phyloP scores from a whole-genome alignment of 1,140 invertebrate genomes.

The Drosophila kepulauana region DNA sequence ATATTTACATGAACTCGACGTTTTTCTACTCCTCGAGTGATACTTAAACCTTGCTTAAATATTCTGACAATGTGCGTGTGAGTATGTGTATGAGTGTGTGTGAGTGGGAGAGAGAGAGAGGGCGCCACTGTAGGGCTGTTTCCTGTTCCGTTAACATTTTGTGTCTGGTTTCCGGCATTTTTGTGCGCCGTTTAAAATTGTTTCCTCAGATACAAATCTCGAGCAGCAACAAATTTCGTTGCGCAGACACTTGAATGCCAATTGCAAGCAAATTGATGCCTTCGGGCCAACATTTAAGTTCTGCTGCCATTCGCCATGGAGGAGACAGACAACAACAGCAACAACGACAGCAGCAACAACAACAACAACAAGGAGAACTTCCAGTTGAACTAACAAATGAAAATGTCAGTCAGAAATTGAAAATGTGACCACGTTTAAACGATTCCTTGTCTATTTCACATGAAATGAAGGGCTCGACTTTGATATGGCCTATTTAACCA shows the following conservation, averaged over 20 bases:
- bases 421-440: constrained; percentile 23
- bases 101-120: constrained; percentile 21
- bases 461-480: background rate
- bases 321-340: constrained; percentile 15
- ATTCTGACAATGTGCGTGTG: background rate
- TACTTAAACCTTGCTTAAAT: background rate
- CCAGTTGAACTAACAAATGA: constrained; percentile 17
- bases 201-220: constrained; percentile 79
- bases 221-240: constrained; percentile 37
- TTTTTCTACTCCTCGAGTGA: background rate
- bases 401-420: constrained; percentile 26
- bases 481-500: constrained; percentile 14
- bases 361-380: background rate
- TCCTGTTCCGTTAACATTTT: constrained; percentile 80
- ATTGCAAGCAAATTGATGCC: constrained; percentile 79
- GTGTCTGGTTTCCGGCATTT: constrained; percentile 82
- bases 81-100: constrained; percentile 9
- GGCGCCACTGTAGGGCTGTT: constrained; percentile 57
- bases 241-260: constrained; percentile 70
- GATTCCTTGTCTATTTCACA: constrained; percentile 8
- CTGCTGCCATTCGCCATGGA: background rate
- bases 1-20: background rate
- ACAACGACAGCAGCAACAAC: background rate
- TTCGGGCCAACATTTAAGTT: constrained; percentile 60
- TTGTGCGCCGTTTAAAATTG: constrained; percentile 80